Evolutionary conservation across 2,888 invertebrate species (phyloP), one percentile per base, ranked within the genome.

Genomic region (Hydrotaea diabolus): DNA sequence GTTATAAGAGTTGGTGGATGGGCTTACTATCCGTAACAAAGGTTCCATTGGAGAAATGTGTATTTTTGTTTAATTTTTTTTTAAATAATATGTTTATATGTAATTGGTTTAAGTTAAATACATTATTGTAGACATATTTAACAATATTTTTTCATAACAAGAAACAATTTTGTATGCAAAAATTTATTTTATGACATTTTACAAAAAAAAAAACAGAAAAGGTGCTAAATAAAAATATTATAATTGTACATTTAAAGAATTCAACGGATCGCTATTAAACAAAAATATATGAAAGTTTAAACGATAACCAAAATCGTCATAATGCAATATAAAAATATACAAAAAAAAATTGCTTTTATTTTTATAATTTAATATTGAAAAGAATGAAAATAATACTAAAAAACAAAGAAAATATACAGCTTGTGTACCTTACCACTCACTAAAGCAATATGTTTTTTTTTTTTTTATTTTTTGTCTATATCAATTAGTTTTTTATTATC

Each of bases 371-470:
- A 3, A 39, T 31, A 36, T 39, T 66, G 43, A 21, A 66, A 39
- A 49, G 8, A n/a, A n/a, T 13, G 21, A 15, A 9, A 53, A 17
- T 19, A 31, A 31, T 26, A 21, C 49, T 26, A 57, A 73, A 9
- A 9, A 59, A 74, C 17, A 74, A 36, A 57, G 39, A 74, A 57
- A 13, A 69, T 23, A 59, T 43, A 15, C 43, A 74, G 59, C 59
- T 46, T 74, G 62, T 74, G 74, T 74, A 74, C 74, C 74, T 74
- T 46, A 62, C 31, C 23, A 62, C 46, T 59, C 59, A 69, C 69
- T 62, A 74, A 59, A 74, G 26, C 23, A 59, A 46, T 59, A 23
- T 74, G 23, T 43, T 39, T 46, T 21, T 66, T n/a, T n/a, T n/a
- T n/a, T n/a, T n/a, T n/a, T n/a, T n/a, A n/a, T n/a, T n/a, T n/a